phyloP scores from a whole-genome alignment of 2,113 vertebrate genomes.

The Podilymbus podiceps region DNA sequence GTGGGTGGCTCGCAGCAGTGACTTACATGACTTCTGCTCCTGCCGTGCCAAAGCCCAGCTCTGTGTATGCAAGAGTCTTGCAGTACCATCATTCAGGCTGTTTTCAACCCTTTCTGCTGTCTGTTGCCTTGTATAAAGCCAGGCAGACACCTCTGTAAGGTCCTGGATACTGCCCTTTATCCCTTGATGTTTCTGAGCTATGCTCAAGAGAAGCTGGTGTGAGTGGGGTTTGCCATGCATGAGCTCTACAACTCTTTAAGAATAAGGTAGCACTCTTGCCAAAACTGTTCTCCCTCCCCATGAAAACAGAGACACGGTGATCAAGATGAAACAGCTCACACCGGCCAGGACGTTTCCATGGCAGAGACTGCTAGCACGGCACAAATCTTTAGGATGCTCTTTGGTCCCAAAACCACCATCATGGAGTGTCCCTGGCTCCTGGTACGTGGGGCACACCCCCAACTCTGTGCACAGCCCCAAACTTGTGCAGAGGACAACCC shows the following conservation, averaged over 20 bases:
- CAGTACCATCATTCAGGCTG: background rate
- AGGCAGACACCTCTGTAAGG: background rate
- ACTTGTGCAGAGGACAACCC: background rate
- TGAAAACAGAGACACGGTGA: background rate
- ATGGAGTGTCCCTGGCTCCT: background rate
- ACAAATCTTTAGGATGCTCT: background rate
- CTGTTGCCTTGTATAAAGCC: background rate
- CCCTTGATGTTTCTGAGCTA: background rate
- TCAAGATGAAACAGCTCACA: background rate
- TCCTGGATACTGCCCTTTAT: background rate
- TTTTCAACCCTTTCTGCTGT: background rate
- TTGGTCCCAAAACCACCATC: background rate
- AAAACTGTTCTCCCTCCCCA: background rate
- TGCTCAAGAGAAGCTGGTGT: background rate
- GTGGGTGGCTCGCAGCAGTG: background rate
- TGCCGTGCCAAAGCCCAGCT: background rate
- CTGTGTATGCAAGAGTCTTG: background rate
- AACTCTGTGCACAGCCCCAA: background rate
- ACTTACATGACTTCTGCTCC: background rate
- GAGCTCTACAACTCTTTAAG: background rate
- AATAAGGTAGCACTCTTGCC: background rate
- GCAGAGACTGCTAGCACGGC: background rate
- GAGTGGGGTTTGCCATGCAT: background rate
- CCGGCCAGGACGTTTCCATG: background rate
- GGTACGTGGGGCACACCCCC: rapidly evolving